These are phyloP conservation scores for Saccostrea glomerata DNA, from an alignment of 1,140 invertebrate genomes.

Conservation along the genomic window DNA sequence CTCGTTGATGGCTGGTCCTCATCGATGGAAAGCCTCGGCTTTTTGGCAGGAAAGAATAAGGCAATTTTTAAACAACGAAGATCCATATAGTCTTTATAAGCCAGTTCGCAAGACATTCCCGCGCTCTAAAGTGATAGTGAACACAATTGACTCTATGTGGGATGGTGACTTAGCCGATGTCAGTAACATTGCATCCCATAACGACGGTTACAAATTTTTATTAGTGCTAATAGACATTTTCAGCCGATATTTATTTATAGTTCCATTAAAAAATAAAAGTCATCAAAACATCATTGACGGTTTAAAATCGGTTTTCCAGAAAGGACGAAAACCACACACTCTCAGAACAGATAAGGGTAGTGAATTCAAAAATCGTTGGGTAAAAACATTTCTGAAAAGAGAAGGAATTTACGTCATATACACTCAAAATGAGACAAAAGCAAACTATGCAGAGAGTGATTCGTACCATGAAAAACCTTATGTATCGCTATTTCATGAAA, in stretches of 20 bases:
- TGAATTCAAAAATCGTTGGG: not conserved
- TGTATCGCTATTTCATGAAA: conserved; percentile 35
- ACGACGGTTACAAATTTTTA: conserved; percentile 28
- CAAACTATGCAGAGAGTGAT: conserved; percentile 28
- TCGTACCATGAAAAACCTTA: conserved; percentile 7
- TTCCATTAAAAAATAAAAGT: conserved; percentile 25
- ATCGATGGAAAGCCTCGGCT: too few relatives aligned
- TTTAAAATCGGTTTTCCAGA: not conserved
- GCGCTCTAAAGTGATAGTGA: not conserved
- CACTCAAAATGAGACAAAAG: conserved; percentile 27
- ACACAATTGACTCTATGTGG: not conserved
- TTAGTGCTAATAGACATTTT: conserved; percentile 45
- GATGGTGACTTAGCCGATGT: conserved; percentile 40
- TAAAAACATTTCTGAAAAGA: not conserved
- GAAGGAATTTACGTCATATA: not conserved
- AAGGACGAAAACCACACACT: not conserved
- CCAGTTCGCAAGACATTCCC: not conserved
- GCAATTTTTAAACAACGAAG: conserved; percentile 40
- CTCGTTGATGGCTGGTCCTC: too few relatives aligned
- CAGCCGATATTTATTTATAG: not conserved
- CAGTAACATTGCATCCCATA: not conserved
- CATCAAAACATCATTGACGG: not conserved
- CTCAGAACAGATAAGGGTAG: not conserved
- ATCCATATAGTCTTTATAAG: conserved; percentile 38
- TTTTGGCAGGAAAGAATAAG: conserved; percentile 14